A percentile compares a stretch with the other conserved stretches of the same genome.
These are phyloP conservation scores for Sardinella longiceps DNA, from an alignment of 2,797 vertebrate species.

Conservation along the genomic window DNA sequence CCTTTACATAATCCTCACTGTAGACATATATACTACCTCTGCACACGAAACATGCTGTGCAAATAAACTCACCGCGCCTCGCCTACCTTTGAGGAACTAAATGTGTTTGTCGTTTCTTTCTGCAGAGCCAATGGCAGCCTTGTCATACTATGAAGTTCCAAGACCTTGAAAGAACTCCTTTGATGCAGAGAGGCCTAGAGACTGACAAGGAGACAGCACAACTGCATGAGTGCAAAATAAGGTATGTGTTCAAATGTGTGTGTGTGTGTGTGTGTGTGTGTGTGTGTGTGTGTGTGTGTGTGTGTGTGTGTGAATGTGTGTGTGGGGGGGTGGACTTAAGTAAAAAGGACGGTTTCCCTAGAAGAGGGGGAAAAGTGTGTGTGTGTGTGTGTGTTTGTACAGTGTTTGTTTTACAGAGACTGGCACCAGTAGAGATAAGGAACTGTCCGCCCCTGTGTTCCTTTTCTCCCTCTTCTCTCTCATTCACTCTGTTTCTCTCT, in stretches of 20 bases:
- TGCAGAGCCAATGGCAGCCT: neutral
- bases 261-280: neutral
- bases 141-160: neutral
- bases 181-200: neutral
- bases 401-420: neutral
- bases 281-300: constrained; percentile 14
- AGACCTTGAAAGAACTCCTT: neutral
- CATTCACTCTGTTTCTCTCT: constrained; percentile 3
- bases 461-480: neutral
- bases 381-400: neutral
- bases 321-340: neutral
- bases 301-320: too few species aligned
- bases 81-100: neutral
- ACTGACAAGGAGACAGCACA: neutral
- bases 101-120: neutral
- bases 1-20: neutral
- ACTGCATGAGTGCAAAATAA: neutral
- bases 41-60: neutral
- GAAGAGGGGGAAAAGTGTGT: neutral
- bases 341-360: too few species aligned
- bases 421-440: constrained; percentile 12
- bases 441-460: constrained; percentile 2
- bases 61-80: neutral
- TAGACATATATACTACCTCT: neutral
- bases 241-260: neutral